phyloP scores from a whole-genome alignment of 2,888 invertebrate genomes.

The Amiota minor region DNA sequence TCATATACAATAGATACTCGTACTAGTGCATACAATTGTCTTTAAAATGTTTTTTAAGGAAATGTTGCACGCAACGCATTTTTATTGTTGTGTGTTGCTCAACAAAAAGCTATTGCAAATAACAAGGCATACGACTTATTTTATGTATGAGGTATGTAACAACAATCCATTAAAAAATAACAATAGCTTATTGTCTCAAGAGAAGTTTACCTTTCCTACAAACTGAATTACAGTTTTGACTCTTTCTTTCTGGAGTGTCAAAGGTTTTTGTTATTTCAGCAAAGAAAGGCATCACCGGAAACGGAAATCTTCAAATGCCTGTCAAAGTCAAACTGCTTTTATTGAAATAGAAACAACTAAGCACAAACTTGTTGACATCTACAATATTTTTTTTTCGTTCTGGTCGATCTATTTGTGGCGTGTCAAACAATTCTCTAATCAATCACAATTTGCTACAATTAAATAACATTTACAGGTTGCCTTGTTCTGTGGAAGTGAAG shows the following conservation, averaged over 20 bases:
- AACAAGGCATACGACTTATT: background rate
- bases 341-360: background rate
- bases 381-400: background rate
- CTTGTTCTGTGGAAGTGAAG: too few species aligned
- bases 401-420: background rate
- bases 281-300: background rate
- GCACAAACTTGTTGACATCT: constrained; percentile 1
- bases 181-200: too few species aligned
- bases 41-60: background rate
- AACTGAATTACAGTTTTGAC: background rate
- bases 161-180: too few species aligned
- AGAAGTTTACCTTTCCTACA: too few species aligned
- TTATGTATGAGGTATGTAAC: too few species aligned
- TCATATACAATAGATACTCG: too few species aligned
- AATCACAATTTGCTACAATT: background rate
- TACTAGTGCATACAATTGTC: background rate
- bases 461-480: too few species aligned
- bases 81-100: background rate
- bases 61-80: constrained; percentile 1
- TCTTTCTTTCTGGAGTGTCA: background rate
- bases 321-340: constrained; percentile 3
- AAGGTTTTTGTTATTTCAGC: background rate
- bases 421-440: background rate
- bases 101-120: constrained; percentile 11
- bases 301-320: constrained; percentile 21